Evolutionary conservation across 2,888 invertebrate genomes (phyloP).

Genomic region (Meiosimyza platycephala): DNA sequence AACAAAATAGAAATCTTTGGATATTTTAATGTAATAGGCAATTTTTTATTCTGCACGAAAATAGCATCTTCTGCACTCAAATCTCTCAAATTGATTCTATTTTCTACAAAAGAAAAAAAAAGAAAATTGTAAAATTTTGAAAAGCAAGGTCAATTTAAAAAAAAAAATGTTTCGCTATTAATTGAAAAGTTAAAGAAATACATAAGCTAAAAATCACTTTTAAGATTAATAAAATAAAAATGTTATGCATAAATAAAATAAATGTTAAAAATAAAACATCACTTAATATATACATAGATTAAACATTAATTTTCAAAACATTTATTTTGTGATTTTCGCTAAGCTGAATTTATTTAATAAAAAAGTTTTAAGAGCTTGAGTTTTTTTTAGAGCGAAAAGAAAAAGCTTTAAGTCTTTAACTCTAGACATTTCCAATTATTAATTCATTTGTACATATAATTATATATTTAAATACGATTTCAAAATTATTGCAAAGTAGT

Average conservation of each 20-base stretch:
- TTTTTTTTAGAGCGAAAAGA: background rate
- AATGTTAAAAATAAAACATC: constrained; percentile 2
- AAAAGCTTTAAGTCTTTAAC: background rate
- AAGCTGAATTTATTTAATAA: background rate
- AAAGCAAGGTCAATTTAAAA: constrained; percentile 23
- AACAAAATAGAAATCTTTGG: background rate
- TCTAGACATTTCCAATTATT: constrained; percentile 23
- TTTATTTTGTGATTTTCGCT: background rate
- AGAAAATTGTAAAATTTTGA: background rate
- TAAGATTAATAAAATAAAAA: constrained; percentile 1
- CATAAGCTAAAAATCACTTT: background rate
- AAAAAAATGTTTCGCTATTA: constrained; percentile 5
- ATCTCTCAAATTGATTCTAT: constrained; percentile 27
- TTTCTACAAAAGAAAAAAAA: constrained; percentile 14
- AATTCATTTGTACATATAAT: background rate
- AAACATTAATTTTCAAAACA: background rate
- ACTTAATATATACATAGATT: constrained; percentile 1
- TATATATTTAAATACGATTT: background rate
- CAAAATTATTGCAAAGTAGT: background rate
- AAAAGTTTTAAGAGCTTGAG: background rate
- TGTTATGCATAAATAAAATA: background rate
- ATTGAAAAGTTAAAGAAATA: background rate
- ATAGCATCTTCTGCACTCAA: constrained; percentile 13
- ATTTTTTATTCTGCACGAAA: constrained; percentile 20
- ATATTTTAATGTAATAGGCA: constrained; percentile 8